Conservation (phyloP, 2,113 vertebrate species). For the Lophotis ruficrista region DNA sequence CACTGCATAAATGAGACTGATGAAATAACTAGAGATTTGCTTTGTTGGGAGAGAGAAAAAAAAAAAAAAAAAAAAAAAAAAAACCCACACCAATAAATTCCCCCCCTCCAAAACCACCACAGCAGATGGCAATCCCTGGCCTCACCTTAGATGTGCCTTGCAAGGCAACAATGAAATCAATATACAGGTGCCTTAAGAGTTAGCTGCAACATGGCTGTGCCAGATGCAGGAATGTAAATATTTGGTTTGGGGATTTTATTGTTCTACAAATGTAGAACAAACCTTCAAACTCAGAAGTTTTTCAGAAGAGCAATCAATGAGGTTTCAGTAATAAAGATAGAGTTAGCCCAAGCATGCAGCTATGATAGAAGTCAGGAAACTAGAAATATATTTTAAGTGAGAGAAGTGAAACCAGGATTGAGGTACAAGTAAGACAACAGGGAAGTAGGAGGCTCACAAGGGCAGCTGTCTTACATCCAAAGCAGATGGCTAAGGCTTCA, state of each 20-base stretch:
- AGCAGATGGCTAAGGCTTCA: neutral
- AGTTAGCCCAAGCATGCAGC: neutral
- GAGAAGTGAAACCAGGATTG: constrained; percentile 9
- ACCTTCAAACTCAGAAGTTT: neutral
- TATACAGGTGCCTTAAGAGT: neutral
- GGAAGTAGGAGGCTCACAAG: neutral
- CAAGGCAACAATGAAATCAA: neutral
- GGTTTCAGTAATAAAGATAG: neutral
- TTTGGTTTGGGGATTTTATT: neutral
- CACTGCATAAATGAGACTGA: neutral
- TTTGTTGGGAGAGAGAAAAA: neutral
- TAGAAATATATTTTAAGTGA: neutral
- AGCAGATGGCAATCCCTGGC: neutral
- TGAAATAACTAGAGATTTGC: neutral
- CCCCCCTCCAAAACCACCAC: neutral
- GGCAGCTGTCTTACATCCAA: neutral
- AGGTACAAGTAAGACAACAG: neutral
- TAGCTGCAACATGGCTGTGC: neutral
- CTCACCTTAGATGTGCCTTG: neutral
- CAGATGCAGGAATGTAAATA: neutral
- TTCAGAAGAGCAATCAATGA: neutral
- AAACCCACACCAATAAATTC: too few species aligned
- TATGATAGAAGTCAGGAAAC: neutral
- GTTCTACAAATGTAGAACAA: neutral
- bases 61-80: neutral